A percentile compares a stretch with the other conserved stretches of the same genome.
phyloP scores from a whole-genome alignment of 2,113 vertebrate genomes.

The Triplophysa tibetana region DNA sequence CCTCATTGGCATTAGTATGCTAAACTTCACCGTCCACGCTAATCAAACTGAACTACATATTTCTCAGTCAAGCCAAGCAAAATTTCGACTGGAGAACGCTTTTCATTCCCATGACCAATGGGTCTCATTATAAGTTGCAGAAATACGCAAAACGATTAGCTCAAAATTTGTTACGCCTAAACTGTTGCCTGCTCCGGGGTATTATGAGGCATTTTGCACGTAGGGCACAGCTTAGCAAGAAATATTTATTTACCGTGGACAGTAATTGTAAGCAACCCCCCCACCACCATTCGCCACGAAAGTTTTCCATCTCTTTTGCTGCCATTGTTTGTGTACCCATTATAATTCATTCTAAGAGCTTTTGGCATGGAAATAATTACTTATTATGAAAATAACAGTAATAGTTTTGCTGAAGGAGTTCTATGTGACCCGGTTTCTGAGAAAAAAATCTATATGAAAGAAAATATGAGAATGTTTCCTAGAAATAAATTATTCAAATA shows the following conservation, averaged over 20 bases:
- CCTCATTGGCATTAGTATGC: conserved; percentile 65
- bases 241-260: conserved; percentile 1
- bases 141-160: conserved; percentile 20
- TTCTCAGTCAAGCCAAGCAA: conserved; percentile 25
- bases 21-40: conserved; percentile 7
- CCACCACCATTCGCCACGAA: neutral
- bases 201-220: conserved; percentile 10
- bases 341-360: neutral
- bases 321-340: neutral
- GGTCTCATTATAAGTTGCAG: conserved; percentile 21
- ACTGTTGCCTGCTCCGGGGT: conserved; percentile 55
- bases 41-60: conserved; percentile 20
- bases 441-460: neutral
- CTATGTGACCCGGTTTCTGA: neutral
- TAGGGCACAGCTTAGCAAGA: neutral
- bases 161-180: conserved; percentile 41
- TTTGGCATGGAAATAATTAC: neutral
- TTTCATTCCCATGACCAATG: conserved; percentile 31
- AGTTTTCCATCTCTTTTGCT: neutral
- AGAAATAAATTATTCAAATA: conserved; percentile 45
- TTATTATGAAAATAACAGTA: conserved; percentile 3
- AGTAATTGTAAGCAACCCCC: neutral
- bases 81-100: neutral
- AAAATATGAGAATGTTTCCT: conserved; percentile 1
- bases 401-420: neutral